Conservation (phyloP, 2,888 invertebrate species). For the Invenusta paracnida region DNA sequence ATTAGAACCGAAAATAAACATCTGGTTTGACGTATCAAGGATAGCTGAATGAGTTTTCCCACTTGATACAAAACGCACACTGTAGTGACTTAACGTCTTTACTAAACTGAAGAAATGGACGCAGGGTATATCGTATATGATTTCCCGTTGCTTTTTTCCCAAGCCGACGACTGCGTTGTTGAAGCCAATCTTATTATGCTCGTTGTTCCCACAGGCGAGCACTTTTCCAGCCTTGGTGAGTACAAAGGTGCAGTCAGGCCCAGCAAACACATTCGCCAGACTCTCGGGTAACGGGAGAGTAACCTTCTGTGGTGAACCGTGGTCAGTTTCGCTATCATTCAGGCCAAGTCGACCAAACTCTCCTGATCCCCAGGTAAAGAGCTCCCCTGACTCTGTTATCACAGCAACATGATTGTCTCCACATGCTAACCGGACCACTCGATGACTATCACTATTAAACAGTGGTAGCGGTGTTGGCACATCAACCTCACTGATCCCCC, state of each 20-base stretch:
- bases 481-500: conserved; percentile 50
- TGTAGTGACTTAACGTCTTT: conserved; percentile 52
- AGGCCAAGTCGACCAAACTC: conserved; percentile 58
- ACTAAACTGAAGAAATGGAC: conserved; percentile 54
- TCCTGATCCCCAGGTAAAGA: conserved; percentile 59
- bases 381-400: conserved; percentile 53
- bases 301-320: conserved; percentile 48
- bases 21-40: conserved; percentile 55
- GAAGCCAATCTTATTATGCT: conserved; percentile 58
- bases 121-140: conserved; percentile 56
- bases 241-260: conserved; percentile 55
- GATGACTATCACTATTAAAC: conserved; percentile 47
- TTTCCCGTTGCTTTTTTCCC: conserved; percentile 34
- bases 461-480: conserved; percentile 50
- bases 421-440: conserved; percentile 46
- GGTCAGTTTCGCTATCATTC: conserved; percentile 48
- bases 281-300: conserved; percentile 51
- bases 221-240: conserved; percentile 53
- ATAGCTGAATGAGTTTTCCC: conserved; percentile 57
- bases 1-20: conserved; percentile 58
- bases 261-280: conserved; percentile 53
- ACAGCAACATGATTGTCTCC: conserved; percentile 57
- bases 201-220: conserved; percentile 58
- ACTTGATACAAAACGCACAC: conserved; percentile 52
- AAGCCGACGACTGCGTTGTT: conserved; percentile 56